Conservation (phyloP, 2,113 vertebrate species). For the Notarius lentiginosus region DNA sequence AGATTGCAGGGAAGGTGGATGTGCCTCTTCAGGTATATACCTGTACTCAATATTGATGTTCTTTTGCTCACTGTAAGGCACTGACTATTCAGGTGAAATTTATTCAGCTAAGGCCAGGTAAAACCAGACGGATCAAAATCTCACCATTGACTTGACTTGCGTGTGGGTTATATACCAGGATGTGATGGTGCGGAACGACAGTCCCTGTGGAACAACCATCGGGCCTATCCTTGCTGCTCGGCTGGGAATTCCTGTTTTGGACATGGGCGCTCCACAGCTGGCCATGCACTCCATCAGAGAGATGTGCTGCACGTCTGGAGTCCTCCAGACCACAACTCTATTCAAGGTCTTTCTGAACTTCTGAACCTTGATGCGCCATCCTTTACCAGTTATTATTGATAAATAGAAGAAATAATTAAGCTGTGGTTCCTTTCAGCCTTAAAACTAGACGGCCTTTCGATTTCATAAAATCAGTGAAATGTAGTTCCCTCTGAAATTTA, state of each 20-base stretch:
- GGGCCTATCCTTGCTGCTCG: conserved; percentile 91
- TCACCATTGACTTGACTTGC: background rate
- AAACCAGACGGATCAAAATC: background rate
- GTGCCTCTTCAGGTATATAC: conserved; percentile 88
- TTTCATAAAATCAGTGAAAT: no score
- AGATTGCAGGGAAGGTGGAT: conserved; percentile 76
- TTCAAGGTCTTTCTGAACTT: conserved; percentile 80
- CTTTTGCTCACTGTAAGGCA: background rate
- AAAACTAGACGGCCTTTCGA: background rate
- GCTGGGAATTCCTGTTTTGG: conserved; percentile 86
- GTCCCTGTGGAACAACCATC: conserved; percentile 87
- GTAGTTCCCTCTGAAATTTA: no score
- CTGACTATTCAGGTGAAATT: background rate
- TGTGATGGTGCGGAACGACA: conserved; percentile 95
- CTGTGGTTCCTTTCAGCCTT: background rate
- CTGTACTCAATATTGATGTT: background rate
- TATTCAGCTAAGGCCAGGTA: no score
- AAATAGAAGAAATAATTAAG: background rate
- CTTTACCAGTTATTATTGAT: background rate
- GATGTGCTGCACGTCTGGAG: conserved; percentile 92
- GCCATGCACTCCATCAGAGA: conserved; percentile 99
- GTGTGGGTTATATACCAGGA: conserved; percentile 70
- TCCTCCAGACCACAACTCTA: conserved; percentile 87
- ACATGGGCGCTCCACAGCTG: conserved; percentile 89
- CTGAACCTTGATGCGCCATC: background rate